A percentile compares a stretch with the other conserved stretches of the same genome.
These are phyloP conservation scores for Theretra japonica DNA, from an alignment of 2,888 invertebrate genomes.

Conservation along the genomic window DNA sequence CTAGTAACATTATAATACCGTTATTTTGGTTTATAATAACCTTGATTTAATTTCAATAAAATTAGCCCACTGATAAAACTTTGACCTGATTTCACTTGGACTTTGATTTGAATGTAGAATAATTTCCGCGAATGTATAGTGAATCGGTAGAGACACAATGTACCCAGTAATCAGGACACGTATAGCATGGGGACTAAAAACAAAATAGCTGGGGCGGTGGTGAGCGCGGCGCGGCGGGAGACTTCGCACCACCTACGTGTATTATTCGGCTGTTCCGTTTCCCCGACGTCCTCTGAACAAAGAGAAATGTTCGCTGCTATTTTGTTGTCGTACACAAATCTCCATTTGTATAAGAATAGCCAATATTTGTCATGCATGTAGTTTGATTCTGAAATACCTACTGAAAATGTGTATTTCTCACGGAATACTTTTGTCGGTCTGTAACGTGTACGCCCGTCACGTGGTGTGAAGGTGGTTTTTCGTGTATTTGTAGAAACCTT, in stretches of 20 bases:
- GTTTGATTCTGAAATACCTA: constrained; percentile 34
- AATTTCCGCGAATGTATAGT: constrained; percentile 36
- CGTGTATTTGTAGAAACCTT: neutral
- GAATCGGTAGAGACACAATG: constrained; percentile 38
- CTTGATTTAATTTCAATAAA: neutral
- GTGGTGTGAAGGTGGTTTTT: neutral
- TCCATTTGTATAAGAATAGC: constrained; percentile 45
- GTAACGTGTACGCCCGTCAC: neutral
- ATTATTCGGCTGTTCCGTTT: constrained; percentile 50
- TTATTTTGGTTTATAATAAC: neutral
- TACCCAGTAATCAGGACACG: constrained; percentile 69
- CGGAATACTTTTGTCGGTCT: neutral
- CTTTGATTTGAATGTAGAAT: neutral
- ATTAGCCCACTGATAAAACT: neutral
- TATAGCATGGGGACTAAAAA: constrained; percentile 63
- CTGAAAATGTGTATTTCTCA: constrained; percentile 25
- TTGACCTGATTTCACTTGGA: neutral
- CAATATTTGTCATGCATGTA: constrained; percentile 39
- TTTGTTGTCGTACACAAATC: constrained; percentile 46
- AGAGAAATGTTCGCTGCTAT: constrained; percentile 48
- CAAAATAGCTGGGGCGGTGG: constrained; percentile 57
- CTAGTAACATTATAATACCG: neutral
- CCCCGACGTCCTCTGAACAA: constrained; percentile 48
- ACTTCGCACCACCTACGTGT: constrained; percentile 57
- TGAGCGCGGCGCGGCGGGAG: constrained; percentile 55